Percentiles rank a stretch among this genome's conserved stretches.
These are phyloP conservation scores for Syngnathus typhle DNA, from an alignment of 2,113 vertebrate genomes.

Conservation along the genomic window DNA sequence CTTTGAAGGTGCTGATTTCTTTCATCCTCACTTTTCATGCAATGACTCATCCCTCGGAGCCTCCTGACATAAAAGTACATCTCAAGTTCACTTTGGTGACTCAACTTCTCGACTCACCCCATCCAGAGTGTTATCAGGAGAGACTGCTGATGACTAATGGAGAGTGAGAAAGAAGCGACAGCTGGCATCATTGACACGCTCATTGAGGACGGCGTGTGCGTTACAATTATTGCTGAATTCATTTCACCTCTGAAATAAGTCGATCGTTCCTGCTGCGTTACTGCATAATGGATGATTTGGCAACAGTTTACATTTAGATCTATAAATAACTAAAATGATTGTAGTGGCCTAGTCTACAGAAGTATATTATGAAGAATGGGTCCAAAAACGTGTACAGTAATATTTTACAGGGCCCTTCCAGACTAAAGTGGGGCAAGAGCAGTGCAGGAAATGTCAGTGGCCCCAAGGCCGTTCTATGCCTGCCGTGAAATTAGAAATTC, in stretches of 20 bases:
- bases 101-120: neutral
- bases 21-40: slow-evolving; percentile 30
- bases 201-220: neutral
- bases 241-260: slow-evolving; percentile 14
- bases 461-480: neutral
- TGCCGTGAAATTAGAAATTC: slow-evolving; percentile 18
- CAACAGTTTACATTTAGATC: neutral
- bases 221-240: slow-evolving; percentile 18
- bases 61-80: slow-evolving; percentile 40
- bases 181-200: slow-evolving; percentile 21
- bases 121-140: neutral
- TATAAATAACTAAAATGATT: neutral
- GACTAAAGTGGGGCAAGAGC: neutral
- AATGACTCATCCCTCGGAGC: slow-evolving; percentile 47
- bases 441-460: neutral
- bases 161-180: slow-evolving; percentile 31
- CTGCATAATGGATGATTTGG: slow-evolving; percentile 4
- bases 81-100: slow-evolving; percentile 15
- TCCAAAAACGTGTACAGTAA: neutral
- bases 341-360: neutral
- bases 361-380: neutral
- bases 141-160: slow-evolving; percentile 23
- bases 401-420: neutral
- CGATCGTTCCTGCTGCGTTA: neutral
- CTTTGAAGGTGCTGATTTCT: slow-evolving; percentile 42